These are phyloP conservation scores for Omphaloscelis lunosa DNA, from an alignment of 2,888 invertebrate species.

Conservation along the genomic window DNA sequence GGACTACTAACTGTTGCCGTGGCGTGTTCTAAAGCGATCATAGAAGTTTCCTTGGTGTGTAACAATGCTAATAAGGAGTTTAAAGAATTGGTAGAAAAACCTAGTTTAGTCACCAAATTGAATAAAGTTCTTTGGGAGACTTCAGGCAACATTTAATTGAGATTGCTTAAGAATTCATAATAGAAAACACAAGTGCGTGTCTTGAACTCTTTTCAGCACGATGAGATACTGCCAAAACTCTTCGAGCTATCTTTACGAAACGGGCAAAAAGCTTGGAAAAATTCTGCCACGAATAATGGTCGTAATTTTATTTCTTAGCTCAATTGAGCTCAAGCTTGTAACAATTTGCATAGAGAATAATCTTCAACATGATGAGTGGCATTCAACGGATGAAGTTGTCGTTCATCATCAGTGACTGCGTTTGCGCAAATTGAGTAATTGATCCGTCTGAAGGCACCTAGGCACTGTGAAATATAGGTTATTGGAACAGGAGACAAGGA, in stretches of 20 bases:
- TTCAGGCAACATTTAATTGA: neutral
- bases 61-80: constrained; percentile 36
- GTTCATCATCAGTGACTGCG: constrained; percentile 53
- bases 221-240: neutral
- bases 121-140: neutral
- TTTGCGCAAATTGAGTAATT: constrained; percentile 51
- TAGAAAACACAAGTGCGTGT: neutral
- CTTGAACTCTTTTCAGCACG: neutral
- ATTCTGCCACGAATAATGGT: neutral
- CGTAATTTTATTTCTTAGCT: neutral
- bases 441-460: constrained; percentile 12
- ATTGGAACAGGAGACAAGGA: constrained; percentile 11
- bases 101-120: neutral
- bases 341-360: constrained; percentile 24
- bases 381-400: constrained; percentile 57
- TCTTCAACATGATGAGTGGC: constrained; percentile 40
- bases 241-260: neutral
- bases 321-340: constrained; percentile 11
- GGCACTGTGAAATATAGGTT: constrained; percentile 34
- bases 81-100: constrained; percentile 28
- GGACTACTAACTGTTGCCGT: constrained; percentile 29
- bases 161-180: neutral
- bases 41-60: constrained; percentile 5
- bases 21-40: constrained; percentile 42
- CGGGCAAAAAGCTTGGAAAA: neutral